Percentiles rank a stretch among this genome's conserved stretches.
phyloP scores from a whole-genome alignment of 2,888 invertebrate genomes.

The Drosophila falleni region DNA sequence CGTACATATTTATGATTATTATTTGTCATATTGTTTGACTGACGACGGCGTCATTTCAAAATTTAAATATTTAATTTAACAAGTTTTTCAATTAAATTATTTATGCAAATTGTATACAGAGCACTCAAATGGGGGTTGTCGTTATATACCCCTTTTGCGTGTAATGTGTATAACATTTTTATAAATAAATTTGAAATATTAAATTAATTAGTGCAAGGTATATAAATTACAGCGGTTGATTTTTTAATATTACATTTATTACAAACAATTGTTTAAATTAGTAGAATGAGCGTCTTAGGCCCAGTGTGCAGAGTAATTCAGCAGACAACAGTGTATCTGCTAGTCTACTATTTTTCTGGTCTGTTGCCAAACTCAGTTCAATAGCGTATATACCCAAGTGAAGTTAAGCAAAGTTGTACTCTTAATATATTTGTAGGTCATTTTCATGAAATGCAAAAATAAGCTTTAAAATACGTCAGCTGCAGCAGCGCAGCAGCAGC shows the following conservation, averaged over 20 bases:
- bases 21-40: slow-evolving; percentile 65
- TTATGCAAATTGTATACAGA: slow-evolving; percentile 61
- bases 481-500: slow-evolving; percentile 6
- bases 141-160: neutral
- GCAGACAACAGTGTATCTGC: neutral
- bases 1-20: slow-evolving; percentile 40
- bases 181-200: no score
- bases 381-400: neutral
- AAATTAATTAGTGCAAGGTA: no score
- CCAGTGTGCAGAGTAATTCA: no score
- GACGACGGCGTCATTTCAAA: slow-evolving; percentile 36
- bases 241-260: no score
- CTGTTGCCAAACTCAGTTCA: neutral
- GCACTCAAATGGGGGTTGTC: slow-evolving; percentile 2
- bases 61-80: slow-evolving; percentile 77
- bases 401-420: slow-evolving; percentile 21
- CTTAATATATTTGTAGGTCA: slow-evolving; percentile 73
- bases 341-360: neutral
- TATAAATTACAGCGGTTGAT: no score
- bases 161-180: no score
- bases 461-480: slow-evolving; percentile 14
- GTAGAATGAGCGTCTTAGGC: no score
- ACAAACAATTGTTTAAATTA: no score
- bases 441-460: slow-evolving; percentile 68
- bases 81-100: slow-evolving; percentile 77